phyloP scores from a whole-genome alignment of 1,140 invertebrate genomes.

The Ptiloglossa arizonensis region DNA sequence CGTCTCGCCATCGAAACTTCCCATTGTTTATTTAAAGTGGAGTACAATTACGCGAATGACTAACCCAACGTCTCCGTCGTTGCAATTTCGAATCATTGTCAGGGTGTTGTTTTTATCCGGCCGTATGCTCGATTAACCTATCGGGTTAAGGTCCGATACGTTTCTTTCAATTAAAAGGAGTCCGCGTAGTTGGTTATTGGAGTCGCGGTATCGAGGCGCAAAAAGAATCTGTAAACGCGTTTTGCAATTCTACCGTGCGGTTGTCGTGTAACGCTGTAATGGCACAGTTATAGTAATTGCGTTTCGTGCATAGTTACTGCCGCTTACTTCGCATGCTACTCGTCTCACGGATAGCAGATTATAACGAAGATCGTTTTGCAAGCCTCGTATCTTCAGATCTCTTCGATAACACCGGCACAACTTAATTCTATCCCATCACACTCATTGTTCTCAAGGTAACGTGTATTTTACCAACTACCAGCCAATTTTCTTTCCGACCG shows the following conservation, averaged over 20 bases:
- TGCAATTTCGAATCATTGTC: not conserved
- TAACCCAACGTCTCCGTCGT: not conserved
- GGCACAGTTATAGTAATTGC: constrained; percentile 47
- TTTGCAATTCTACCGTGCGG: constrained; percentile 29
- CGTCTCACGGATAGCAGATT: constrained; percentile 42
- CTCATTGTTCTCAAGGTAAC: constrained; percentile 38
- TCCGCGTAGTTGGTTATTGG: not conserved
- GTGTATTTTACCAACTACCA: constrained; percentile 22
- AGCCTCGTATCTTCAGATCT: constrained; percentile 45
- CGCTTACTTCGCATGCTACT: constrained; percentile 28
- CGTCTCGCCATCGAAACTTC: too few species aligned
- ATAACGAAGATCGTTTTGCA: constrained; percentile 52
- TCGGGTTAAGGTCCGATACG: not conserved
- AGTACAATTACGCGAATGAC: not conserved
- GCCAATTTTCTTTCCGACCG: constrained; percentile 1
- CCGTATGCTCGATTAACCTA: not conserved
- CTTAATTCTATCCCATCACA: constrained; percentile 3
- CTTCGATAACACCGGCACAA: not conserved
- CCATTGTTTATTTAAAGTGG: too few species aligned
- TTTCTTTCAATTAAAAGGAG: not conserved
- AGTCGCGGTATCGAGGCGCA: not conserved
- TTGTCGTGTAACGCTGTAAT: constrained; percentile 4
- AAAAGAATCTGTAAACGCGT: constrained; percentile 9
- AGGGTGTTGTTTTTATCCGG: not conserved
- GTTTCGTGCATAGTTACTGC: constrained; percentile 46